These are phyloP conservation scores for Hippoglossus hippoglossus DNA, from an alignment of 2,797 vertebrate genomes.

Conservation along the genomic window DNA sequence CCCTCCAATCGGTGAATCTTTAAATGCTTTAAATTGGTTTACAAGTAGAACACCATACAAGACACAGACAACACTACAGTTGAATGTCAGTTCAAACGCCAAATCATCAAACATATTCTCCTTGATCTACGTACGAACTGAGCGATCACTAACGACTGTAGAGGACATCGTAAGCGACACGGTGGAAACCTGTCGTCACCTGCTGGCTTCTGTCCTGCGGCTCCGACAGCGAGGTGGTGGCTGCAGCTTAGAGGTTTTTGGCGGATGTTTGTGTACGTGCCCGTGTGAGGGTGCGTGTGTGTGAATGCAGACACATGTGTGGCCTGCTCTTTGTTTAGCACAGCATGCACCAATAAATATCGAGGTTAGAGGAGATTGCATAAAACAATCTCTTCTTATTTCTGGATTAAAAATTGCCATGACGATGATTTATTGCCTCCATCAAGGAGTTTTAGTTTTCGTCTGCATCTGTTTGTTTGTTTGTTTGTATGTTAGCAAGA, in stretches of 20 bases:
- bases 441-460: no score
- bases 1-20: neutral
- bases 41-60: no score
- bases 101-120: constrained; percentile 29
- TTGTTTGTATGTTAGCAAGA: no score
- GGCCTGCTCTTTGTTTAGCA: neutral
- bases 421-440: no score
- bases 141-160: constrained; percentile 14
- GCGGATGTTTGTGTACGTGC: neutral
- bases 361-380: neutral
- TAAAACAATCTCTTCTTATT: no score
- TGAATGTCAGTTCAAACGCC: constrained; percentile 28
- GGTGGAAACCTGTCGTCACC: neutral
- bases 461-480: no score
- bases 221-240: constrained; percentile 6
- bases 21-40: no score
- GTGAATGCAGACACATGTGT: fast-evolving
- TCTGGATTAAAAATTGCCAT: no score
- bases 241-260: constrained; percentile 9
- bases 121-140: constrained; percentile 7
- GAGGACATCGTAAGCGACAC: constrained; percentile 9
- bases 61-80: no score
- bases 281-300: neutral
- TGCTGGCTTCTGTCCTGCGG: neutral
- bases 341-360: neutral